A percentile compares a stretch with the other conserved stretches of the same genome.
Evolutionary conservation across 2,113 vertebrate species (phyloP).

Genomic region (Phalacrocorax carbo): DNA sequence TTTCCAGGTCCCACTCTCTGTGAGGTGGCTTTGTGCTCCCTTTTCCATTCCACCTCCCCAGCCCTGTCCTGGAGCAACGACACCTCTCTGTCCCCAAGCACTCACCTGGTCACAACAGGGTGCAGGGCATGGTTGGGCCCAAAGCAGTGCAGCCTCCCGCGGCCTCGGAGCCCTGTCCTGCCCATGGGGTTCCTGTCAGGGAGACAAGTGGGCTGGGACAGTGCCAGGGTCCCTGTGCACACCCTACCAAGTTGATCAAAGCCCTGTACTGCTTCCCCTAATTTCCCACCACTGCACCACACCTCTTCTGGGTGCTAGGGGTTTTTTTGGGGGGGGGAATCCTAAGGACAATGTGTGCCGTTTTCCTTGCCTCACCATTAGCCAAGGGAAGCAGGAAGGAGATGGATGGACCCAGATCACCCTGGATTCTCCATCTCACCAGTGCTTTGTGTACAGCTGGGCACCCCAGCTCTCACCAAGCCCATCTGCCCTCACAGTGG

Average conservation of each 20-base stretch:
- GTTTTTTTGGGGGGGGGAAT: neutral
- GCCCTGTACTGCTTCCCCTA: accelerated
- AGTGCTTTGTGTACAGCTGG: accelerated
- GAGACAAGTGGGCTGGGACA: neutral
- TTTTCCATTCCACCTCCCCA: neutral
- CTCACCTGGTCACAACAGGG: constrained; percentile 85
- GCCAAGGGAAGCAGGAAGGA: accelerated
- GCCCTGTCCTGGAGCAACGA: accelerated
- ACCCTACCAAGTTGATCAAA: accelerated
- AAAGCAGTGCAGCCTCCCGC: constrained; percentile 79
- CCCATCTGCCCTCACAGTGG: accelerated
- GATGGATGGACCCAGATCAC: neutral
- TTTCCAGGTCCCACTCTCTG: neutral
- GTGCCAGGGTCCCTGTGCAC: neutral
- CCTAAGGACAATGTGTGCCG: accelerated
- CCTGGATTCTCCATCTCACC: accelerated
- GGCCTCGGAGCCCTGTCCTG: constrained; percentile 86
- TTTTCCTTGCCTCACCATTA: neutral
- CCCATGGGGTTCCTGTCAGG: constrained; percentile 87
- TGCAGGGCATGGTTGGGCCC: constrained; percentile 87
- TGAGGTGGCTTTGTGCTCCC: neutral
- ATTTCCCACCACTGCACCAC: neutral
- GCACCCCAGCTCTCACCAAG: too few relatives aligned
- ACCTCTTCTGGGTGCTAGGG: too few relatives aligned
- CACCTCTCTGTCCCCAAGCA: neutral